phyloP scores from a whole-genome alignment of 2,113 vertebrate species.

The Crotophaga sulcirostris region DNA sequence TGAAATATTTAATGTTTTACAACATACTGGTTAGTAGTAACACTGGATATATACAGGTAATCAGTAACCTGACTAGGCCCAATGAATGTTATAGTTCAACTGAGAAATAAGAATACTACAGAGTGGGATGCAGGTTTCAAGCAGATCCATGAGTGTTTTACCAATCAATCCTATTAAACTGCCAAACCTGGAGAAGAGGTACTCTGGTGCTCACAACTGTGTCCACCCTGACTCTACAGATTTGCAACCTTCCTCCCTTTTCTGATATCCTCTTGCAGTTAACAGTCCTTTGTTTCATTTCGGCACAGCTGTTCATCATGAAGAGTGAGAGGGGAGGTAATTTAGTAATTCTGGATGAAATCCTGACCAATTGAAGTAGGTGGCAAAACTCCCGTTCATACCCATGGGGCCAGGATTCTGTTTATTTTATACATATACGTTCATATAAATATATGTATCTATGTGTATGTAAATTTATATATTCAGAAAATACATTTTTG shows the following conservation, averaged over 20 bases:
- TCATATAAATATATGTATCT: background rate
- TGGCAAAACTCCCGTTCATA: constrained; percentile 9
- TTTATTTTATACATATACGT: background rate
- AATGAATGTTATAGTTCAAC: background rate
- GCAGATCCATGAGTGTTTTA: background rate
- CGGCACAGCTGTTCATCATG: constrained; percentile 61
- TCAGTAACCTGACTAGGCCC: background rate
- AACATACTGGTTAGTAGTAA: background rate
- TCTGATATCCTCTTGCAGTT: constrained; percentile 19
- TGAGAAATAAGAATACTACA: background rate
- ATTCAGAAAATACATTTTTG: background rate
- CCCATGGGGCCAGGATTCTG: background rate
- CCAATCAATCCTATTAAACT: background rate
- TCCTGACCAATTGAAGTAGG: constrained; percentile 32
- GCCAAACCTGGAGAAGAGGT: background rate
- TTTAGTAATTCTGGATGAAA: constrained; percentile 62
- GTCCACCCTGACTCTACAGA: background rate
- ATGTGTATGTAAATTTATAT: background rate
- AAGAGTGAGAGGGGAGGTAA: constrained; percentile 47
- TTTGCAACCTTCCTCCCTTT: constrained; percentile 17
- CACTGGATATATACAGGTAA: background rate
- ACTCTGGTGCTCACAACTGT: background rate
- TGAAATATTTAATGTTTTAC: background rate
- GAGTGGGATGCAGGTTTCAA: background rate
- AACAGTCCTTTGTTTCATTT: constrained; percentile 53